Base-by-base conservation (phyloP, 2,113 vertebrate species). In the Campylorhamphus procurvoides region DNA sequence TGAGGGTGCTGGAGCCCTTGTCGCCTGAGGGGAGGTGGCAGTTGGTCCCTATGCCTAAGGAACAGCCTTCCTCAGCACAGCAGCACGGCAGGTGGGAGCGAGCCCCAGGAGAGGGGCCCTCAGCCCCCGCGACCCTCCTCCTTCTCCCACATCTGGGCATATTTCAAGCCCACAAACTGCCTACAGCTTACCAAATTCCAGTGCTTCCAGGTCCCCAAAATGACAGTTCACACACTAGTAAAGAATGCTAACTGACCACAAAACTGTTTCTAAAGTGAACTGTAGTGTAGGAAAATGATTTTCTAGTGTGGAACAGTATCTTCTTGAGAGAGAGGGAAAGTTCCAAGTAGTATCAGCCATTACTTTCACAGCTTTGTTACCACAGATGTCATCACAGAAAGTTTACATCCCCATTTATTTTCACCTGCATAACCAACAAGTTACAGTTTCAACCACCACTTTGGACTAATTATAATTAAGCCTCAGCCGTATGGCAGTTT, bases 81-180 rank as follows among this genome's bases (percentile, higher is more conserved):
- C 47, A 63, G 19, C 18, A n/a, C 0, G 3, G 19, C 39, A 31
- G 18, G 18, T 20, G 13, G 39, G 1, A 40, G 7, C 0, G 1
- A 75, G 35, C 8, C n/a, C 9, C 49, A 59, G 39, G 37, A 83
- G 47, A 63, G 37, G 37, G 42, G 14, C 20, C 24, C 49, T 58
- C 24, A 35, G 42, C 17, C 11, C 31, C 28, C 24, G 27, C 0
- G 3, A 31, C 20, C 23, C 33, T 69, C 24, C 20, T 24, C 19
- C 50, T 69, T 29, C n/a, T n/a, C 40, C 46, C 29, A 42, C 11
- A 12, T 7, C 44, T 42, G 18, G 6, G 24, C n/a, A 37, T 39
- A 40, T 47, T 40, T 47, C 84, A 63, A n/a, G n/a, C 19, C 64
- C 19, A 5, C 56, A 59, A 60, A 60, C 14, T 1, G 5, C 55